A percentile compares a stretch with the other conserved stretches of the same genome.
Conservation (phyloP, 1,140 invertebrate species). For the Cyclargus thomasi region DNA sequence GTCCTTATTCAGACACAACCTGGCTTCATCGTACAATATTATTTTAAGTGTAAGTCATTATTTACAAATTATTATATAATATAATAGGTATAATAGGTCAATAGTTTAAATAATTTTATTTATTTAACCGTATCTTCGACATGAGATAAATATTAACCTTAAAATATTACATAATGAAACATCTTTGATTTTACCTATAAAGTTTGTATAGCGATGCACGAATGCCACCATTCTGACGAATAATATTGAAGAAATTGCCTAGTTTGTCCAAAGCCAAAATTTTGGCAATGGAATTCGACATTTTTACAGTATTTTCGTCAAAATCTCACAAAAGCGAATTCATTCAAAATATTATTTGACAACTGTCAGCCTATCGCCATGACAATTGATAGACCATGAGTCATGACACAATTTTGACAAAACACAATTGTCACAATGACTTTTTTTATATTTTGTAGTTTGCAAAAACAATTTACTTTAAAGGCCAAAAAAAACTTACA, state of each 20-base stretch:
- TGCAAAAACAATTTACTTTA: too few species aligned
- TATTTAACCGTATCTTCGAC: not conserved
- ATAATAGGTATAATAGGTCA: too few species aligned
- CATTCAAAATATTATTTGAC: constrained; percentile 7
- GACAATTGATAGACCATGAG: too few species aligned
- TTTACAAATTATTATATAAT: not conserved
- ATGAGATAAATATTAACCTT: constrained; percentile 7
- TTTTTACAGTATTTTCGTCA: constrained; percentile 25
- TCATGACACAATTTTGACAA: too few species aligned
- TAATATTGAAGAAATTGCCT: constrained; percentile 78
- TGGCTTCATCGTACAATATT: too few species aligned
- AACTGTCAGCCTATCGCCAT: constrained; percentile 16
- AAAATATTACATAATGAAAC: constrained; percentile 57
- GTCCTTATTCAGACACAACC: not conserved
- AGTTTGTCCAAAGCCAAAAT: constrained; percentile 84
- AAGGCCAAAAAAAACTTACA: too few species aligned
- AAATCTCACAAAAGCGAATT: not conserved
- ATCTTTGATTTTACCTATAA: constrained; percentile 80
- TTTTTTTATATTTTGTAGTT: too few species aligned
- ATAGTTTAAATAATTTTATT: too few species aligned
- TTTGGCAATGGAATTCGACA: constrained; percentile 46
- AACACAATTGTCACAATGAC: too few species aligned
- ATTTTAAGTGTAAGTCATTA: too few species aligned
- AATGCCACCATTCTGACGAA: constrained; percentile 88
- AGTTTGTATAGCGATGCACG: constrained; percentile 80